These are phyloP conservation scores for Phoronis australis DNA, from an alignment of 2,888 invertebrate species.

Conservation along the genomic window DNA sequence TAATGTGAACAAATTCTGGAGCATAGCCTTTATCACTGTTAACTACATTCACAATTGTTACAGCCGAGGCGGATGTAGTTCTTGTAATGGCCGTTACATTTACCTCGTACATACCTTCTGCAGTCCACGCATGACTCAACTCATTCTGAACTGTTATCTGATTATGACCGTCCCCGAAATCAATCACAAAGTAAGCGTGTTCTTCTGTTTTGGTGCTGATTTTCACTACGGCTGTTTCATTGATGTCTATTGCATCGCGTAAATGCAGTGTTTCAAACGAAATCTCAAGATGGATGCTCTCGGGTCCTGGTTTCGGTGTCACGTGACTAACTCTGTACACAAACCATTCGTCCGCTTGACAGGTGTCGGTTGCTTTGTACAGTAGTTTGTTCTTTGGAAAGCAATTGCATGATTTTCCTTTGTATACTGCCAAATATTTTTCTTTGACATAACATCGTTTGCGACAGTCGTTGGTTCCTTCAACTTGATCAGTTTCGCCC, in stretches of 20 bases:
- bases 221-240: conserved; percentile 29
- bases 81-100: conserved; percentile 24
- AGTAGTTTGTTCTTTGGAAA: conserved; percentile 12
- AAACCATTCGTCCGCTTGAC: conserved; percentile 16
- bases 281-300: neutral
- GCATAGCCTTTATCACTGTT: conserved; percentile 28
- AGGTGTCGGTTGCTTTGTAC: conserved; percentile 1
- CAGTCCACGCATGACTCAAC: conserved; percentile 31
- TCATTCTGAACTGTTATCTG: conserved; percentile 13
- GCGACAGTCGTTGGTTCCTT: neutral
- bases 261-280: neutral
- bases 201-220: conserved; percentile 20
- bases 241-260: neutral
- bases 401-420: conserved; percentile 10
- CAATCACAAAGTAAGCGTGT: conserved; percentile 23
- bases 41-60: conserved; percentile 22
- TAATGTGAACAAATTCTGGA: no score
- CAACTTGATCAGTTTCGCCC: neutral
- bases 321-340: conserved; percentile 21
- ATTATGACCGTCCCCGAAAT: conserved; percentile 33
- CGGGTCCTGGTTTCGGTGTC: neutral
- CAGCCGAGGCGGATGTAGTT: conserved; percentile 13
- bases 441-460: conserved; percentile 1
- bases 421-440: conserved; percentile 14
- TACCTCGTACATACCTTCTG: conserved; percentile 27